These are phyloP conservation scores for Polypterus bichir DNA, from an alignment of 2,113 vertebrate genomes.

Conservation along the genomic window DNA sequence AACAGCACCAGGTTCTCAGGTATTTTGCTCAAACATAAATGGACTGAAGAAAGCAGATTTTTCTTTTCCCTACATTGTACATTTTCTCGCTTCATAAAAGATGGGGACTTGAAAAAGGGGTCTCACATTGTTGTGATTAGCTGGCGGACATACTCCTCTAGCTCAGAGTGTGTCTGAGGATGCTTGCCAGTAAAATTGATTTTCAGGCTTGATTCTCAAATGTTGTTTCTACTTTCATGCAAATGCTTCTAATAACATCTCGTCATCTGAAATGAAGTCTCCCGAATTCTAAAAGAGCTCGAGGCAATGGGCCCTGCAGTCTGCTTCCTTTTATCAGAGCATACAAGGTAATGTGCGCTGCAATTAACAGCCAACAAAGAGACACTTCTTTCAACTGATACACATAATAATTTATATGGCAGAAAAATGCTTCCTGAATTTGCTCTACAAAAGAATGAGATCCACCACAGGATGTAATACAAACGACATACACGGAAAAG, in stretches of 20 bases:
- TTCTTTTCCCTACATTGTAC: too few relatives aligned
- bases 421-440: neutral
- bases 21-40: too few relatives aligned
- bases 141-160: too few relatives aligned
- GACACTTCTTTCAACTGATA: neutral
- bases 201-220: neutral
- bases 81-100: too few relatives aligned
- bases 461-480: too few relatives aligned
- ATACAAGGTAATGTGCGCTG: neutral
- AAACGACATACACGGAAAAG: too few relatives aligned
- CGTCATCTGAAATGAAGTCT: neutral
- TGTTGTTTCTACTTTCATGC: neutral
- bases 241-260: slow-evolving; percentile 2
- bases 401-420: neutral
- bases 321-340: neutral
- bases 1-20: too few relatives aligned
- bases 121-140: too few relatives aligned
- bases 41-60: too few relatives aligned
- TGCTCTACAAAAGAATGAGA: neutral
- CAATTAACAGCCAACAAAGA: neutral
- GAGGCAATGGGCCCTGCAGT: neutral
- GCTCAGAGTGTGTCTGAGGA: too few relatives aligned
- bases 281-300: neutral
- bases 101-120: too few relatives aligned
- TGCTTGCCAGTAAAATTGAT: too few relatives aligned